Conservation (phyloP, 1,140 invertebrate genomes). For the Drosophila bocqueti region DNA sequence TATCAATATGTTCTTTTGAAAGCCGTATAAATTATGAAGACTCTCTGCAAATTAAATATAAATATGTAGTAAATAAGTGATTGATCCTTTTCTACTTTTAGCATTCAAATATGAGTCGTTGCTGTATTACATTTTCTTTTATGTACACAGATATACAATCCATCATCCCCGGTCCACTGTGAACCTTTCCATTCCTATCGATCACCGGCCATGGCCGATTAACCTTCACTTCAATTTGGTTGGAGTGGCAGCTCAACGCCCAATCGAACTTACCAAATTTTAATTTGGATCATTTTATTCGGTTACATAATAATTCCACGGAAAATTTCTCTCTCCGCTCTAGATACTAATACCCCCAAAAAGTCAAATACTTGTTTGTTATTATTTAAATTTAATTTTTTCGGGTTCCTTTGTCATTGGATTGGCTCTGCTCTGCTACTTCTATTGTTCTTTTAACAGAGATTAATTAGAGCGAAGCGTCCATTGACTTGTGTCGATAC, state of each 20-base stretch:
- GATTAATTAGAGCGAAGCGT: conserved; percentile 61
- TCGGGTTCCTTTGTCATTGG: conserved; percentile 1
- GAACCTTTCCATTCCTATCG: conserved; percentile 44
- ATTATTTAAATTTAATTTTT: conserved; percentile 33
- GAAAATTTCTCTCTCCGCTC: conserved; percentile 44
- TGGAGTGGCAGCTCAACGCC: conserved; percentile 15
- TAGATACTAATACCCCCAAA: conserved; percentile 4
- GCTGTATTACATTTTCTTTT: not conserved
- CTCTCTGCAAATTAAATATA: too few relatives aligned
- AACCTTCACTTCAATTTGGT: conserved; percentile 42
- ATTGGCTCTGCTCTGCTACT: conserved; percentile 28
- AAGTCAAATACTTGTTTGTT: not conserved
- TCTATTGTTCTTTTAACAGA: conserved; percentile 46
- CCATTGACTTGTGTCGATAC: conserved; percentile 5
- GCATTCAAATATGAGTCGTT: not conserved
- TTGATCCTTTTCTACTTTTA: not conserved
- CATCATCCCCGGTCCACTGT: conserved; percentile 1
- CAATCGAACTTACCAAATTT: conserved; percentile 12
- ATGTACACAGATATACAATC: not conserved
- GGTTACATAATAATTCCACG: conserved; percentile 20
- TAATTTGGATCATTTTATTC: conserved; percentile 15
- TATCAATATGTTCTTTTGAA: too few relatives aligned
- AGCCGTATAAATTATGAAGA: not conserved
- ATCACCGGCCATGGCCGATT: conserved; percentile 44
- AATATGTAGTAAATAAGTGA: too few relatives aligned